Evolutionary conservation across 2,113 vertebrate species (phyloP).

Genomic region (Calypte anna): DNA sequence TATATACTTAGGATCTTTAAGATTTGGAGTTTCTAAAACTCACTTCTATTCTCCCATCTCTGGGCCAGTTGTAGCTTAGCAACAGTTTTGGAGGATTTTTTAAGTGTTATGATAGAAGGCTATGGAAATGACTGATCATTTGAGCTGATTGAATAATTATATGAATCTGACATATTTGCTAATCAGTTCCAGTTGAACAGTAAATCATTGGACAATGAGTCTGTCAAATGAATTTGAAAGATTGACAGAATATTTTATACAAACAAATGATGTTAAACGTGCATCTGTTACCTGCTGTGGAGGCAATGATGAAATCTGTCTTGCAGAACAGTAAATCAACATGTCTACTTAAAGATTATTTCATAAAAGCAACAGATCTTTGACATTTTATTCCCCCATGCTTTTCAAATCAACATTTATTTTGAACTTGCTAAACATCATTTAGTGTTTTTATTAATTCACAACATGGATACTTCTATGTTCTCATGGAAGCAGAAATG

Average conservation of each 20-base stretch:
- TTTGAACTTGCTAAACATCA: slow-evolving; percentile 18
- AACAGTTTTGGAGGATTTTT: background rate
- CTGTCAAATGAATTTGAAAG: background rate
- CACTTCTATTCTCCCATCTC: background rate
- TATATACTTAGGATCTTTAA: background rate
- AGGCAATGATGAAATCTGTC: background rate
- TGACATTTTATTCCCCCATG: background rate
- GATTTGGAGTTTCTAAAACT: background rate
- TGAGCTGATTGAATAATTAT: background rate
- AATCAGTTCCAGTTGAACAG: slow-evolving; percentile 3
- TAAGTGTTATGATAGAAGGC: background rate
- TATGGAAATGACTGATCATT: background rate
- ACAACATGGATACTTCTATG: background rate
- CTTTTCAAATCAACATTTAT: slow-evolving; percentile 33
- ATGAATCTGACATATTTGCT: background rate
- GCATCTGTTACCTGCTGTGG: background rate
- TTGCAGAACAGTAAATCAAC: background rate
- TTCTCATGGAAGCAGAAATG: background rate
- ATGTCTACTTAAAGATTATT: slow-evolving; percentile 5
- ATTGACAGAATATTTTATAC: background rate
- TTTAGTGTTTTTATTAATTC: background rate
- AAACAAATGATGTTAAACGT: background rate
- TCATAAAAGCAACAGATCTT: slow-evolving; percentile 10
- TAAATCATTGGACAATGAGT: background rate
- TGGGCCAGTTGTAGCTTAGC: background rate